A percentile compares a stretch with the other conserved stretches of the same genome.
Evolutionary conservation across 2,797 vertebrate species (phyloP).

Genomic region (Bradypodion ventrale): DNA sequence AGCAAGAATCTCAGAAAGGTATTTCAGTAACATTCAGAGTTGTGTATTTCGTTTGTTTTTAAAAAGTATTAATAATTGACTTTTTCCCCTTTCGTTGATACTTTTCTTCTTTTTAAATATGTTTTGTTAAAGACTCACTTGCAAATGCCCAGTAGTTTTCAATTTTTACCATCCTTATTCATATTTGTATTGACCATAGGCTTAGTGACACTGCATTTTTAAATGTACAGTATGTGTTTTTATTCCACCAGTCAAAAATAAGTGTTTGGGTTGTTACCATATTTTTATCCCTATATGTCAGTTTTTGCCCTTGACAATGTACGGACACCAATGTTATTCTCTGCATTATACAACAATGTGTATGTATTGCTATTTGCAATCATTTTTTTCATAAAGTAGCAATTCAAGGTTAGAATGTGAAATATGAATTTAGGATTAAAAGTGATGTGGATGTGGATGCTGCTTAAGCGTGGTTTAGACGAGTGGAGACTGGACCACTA

Average conservation of each 20-base stretch:
- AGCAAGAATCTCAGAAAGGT: constrained; percentile 81
- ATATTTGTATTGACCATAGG: constrained; percentile 52
- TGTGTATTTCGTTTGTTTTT: constrained; percentile 29
- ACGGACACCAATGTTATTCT: constrained; percentile 2
- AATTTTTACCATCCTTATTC: constrained; percentile 35
- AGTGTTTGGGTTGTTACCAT: constrained; percentile 35
- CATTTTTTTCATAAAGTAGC: neutral
- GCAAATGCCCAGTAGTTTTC: constrained; percentile 41
- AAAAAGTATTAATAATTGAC: constrained; percentile 37
- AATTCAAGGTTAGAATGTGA: neutral
- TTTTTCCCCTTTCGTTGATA: constrained; percentile 44
- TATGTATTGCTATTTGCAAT: constrained; percentile 25
- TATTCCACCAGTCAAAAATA: constrained; percentile 47
- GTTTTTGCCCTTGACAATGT: constrained; percentile 46
- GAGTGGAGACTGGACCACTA: neutral
- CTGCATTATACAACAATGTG: constrained; percentile 27
- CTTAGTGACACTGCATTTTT: constrained; percentile 40
- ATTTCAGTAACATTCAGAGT: constrained; percentile 43
- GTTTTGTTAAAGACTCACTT: constrained; percentile 29
- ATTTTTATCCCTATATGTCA: constrained; percentile 48
- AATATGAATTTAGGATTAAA: neutral
- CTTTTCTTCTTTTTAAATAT: constrained; percentile 48
- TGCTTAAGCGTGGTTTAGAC: neutral
- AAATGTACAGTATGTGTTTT: constrained; percentile 57
- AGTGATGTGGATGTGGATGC: neutral